Evolutionary conservation across 2,113 vertebrate genomes (phyloP).

Genomic region (Oryzias melastigma): DNA sequence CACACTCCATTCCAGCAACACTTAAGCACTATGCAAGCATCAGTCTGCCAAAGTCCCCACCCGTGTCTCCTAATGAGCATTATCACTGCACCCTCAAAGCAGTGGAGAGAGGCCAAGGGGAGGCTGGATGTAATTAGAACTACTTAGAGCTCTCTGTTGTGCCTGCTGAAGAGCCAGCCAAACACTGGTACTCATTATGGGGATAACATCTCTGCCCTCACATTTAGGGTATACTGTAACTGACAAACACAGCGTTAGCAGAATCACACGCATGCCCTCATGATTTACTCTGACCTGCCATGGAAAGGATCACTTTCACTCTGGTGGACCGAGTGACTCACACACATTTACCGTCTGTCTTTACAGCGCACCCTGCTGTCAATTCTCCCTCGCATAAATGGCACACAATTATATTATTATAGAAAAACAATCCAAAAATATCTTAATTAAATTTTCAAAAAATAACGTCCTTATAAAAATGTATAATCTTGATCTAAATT

Average conservation of each 20-base stretch:
- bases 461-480: no score
- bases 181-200: constrained; percentile 5
- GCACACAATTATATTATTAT: no score
- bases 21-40: constrained; percentile 32
- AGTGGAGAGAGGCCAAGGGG: constrained; percentile 42
- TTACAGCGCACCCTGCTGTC: not conserved
- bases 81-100: constrained; percentile 66
- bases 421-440: no score
- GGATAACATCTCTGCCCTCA: constrained; percentile 1
- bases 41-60: constrained; percentile 31
- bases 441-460: no score
- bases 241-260: constrained; percentile 11
- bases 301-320: not conserved
- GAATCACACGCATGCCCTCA: not conserved
- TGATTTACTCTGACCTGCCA: not conserved
- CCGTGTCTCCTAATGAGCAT: constrained; percentile 57
- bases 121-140: constrained; percentile 61
- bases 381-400: not conserved
- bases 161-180: constrained; percentile 29
- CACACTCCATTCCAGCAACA: constrained; percentile 45
- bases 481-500: no score
- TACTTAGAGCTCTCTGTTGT: constrained; percentile 54
- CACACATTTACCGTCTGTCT: not conserved
- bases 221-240: constrained; percentile 10
- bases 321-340: not conserved